Percentiles rank a stretch among this genome's conserved stretches.
Conservation (phyloP, 2,888 invertebrate genomes). For the Drosophila kanekoi region DNA sequence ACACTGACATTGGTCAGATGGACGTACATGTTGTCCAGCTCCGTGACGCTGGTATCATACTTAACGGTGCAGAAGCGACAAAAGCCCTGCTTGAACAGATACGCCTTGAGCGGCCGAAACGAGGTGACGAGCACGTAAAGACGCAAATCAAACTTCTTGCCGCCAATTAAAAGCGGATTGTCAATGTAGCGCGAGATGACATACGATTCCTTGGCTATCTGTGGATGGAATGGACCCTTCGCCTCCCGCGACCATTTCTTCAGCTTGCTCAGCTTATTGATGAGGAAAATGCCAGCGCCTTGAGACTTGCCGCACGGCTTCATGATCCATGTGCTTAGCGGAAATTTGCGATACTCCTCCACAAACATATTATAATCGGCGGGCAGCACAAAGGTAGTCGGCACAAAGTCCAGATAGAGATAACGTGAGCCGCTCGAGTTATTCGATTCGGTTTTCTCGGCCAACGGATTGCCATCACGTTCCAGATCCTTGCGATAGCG, state of each 20-base stretch:
- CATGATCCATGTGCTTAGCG: slow-evolving; percentile 98
- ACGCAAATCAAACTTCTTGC: slow-evolving; percentile 97
- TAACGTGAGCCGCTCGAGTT: slow-evolving; percentile 89
- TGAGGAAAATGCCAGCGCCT: slow-evolving; percentile 96
- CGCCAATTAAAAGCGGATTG: slow-evolving; percentile 97
- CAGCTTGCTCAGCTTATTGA: slow-evolving; percentile 96
- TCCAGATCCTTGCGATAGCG: slow-evolving; percentile 96
- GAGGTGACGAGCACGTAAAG: slow-evolving; percentile 96
- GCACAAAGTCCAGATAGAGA: slow-evolving; percentile 94
- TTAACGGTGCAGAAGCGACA: slow-evolving; percentile 98
- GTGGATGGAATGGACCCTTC: slow-evolving; percentile 93
- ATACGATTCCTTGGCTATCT: slow-evolving; percentile 94
- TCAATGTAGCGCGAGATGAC: slow-evolving; percentile 99
- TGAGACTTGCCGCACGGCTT: slow-evolving; percentile 98
- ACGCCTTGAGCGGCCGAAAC: slow-evolving; percentile 96
- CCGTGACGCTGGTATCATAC: slow-evolving; percentile 94
- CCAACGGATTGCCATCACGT: slow-evolving; percentile 93
- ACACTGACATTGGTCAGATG: slow-evolving; percentile 98
- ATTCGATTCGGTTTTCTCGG: slow-evolving; percentile 89
- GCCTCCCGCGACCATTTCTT: slow-evolving; percentile 96
- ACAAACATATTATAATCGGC: slow-evolving; percentile 99
- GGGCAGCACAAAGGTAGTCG: slow-evolving; percentile 96
- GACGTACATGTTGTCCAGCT: slow-evolving; percentile 96
- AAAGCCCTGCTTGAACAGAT: slow-evolving; percentile 96
- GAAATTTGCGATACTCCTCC: slow-evolving; percentile 97